These are phyloP conservation scores for Cyprinodon brontotheroides DNA, from an alignment of 2,113 vertebrate genomes.

Conservation along the genomic window DNA sequence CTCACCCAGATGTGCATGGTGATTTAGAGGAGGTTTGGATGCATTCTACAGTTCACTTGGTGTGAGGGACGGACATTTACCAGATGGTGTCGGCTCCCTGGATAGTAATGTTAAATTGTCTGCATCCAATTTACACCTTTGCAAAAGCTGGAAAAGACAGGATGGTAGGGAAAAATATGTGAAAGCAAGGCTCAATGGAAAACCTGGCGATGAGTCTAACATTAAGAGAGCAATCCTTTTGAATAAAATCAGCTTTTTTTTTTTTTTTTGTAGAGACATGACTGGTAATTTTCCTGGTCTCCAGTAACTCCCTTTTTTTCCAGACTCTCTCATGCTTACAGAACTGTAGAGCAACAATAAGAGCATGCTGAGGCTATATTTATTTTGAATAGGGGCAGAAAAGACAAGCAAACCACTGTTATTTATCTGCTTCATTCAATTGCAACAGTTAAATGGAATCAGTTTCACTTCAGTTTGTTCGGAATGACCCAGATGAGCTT, in stretches of 20 bases:
- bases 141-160: constrained; percentile 58
- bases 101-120: constrained; percentile 80
- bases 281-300: not conserved
- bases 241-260: constrained; percentile 15
- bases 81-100: constrained; percentile 73
- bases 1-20: constrained; percentile 43
- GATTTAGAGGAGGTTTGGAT: constrained; percentile 49
- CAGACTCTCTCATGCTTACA: constrained; percentile 9
- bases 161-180: constrained; percentile 33
- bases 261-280: constrained; percentile 3
- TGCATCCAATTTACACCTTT: constrained; percentile 79
- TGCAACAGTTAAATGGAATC: constrained; percentile 60
- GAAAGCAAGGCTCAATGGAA: constrained; percentile 20
- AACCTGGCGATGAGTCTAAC: not conserved
- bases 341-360: constrained; percentile 53
- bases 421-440: constrained; percentile 61
- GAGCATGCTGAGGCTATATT: constrained; percentile 61
- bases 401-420: constrained; percentile 51
- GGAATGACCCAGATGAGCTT: constrained; percentile 66
- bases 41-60: constrained; percentile 59
- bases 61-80: constrained; percentile 72
- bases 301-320: constrained; percentile 6
- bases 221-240: not conserved
- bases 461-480: constrained; percentile 63
- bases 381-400: constrained; percentile 54